Base-by-base conservation (phyloP, 1,140 invertebrate genomes). In the Tribolium madens region DNA sequence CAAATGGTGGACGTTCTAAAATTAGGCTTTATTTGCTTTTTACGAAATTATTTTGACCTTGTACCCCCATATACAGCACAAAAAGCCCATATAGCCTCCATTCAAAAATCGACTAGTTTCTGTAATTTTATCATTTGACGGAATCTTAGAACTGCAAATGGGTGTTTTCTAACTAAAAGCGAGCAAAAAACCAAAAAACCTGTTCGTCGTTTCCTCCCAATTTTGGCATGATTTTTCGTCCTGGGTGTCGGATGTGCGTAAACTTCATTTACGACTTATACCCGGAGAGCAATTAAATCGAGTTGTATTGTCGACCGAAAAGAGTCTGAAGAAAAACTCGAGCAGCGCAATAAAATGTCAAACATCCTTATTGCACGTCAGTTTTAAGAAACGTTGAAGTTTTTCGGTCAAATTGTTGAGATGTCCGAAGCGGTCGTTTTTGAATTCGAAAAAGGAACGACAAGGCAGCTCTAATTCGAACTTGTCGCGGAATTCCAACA, bases 381-480 rank as follows among this genome's bases (percentile, higher is more conserved):
- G 79, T 77, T 82, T 80, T 78, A 70, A 78, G 77, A 73, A 52
- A 60, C 53, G 75, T 46, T 73, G 15, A 47, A 48, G n/a, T 78
- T 75, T 78, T 78, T 81, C 79, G 79, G 78, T 75, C 77, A 78
- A 78, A 81, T 82, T 78, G 78, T 72, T 81, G 68, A 71, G 76
- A 82, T 82, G 78, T 82, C 79, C 77, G 50, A 48, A 48, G 70
- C 71, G 64, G 79, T 77, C 46, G 76, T 79, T 75, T 80, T 47
- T 75, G 18, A 26, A 36, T 52, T 73, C 71, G 13, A 57, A 57
- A 42, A 57, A 74, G 50, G 9, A 26, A 36, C 70, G 46, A 57
- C 17, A 18, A 17, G 10, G 4, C 10, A 64, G 26, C 7, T 33
- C 57, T 64, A 64, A 64, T 64, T 64, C 31, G 21, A 64, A 10